Percentiles rank a stretch among this genome's conserved stretches.
These are phyloP conservation scores for Gadopsis marmoratus DNA, from an alignment of 2,797 vertebrate species.

Conservation along the genomic window DNA sequence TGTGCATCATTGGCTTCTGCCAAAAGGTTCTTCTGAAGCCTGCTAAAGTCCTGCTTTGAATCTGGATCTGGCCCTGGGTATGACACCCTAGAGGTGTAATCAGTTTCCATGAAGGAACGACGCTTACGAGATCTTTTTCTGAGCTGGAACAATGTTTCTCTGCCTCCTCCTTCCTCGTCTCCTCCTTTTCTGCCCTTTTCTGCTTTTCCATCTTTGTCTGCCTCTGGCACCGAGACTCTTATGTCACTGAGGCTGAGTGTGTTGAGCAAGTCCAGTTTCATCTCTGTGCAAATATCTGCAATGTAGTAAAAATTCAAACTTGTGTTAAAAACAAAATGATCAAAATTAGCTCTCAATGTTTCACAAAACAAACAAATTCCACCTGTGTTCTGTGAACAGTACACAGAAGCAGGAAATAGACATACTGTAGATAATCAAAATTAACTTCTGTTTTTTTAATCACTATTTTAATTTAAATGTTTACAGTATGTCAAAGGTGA, in stretches of 20 bases:
- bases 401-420: neutral
- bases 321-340: neutral
- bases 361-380: neutral
- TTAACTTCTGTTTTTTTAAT: neutral
- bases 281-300: slow-evolving; percentile 69
- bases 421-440: neutral
- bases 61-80: slow-evolving; percentile 76
- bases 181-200: slow-evolving; percentile 21
- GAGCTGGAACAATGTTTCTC: slow-evolving; percentile 70
- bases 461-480: neutral
- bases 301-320: slow-evolving; percentile 27
- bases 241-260: slow-evolving; percentile 73
- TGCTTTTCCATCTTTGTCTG: slow-evolving; percentile 35
- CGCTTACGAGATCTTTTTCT: slow-evolving; percentile 83
- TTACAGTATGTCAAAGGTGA: neutral
- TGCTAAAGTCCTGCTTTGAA: slow-evolving; percentile 49
- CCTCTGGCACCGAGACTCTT: slow-evolving; percentile 56
- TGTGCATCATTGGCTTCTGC: slow-evolving; percentile 50
- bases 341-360: neutral
- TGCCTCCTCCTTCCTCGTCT: slow-evolving; percentile 49
- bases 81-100: slow-evolving; percentile 85
- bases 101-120: slow-evolving; percentile 85
- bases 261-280: slow-evolving; percentile 59
- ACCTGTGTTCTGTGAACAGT: neutral
- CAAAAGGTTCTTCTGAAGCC: slow-evolving; percentile 37